phyloP scores from a whole-genome alignment of 2,888 invertebrate genomes.

The Alentia gelatinosa region DNA sequence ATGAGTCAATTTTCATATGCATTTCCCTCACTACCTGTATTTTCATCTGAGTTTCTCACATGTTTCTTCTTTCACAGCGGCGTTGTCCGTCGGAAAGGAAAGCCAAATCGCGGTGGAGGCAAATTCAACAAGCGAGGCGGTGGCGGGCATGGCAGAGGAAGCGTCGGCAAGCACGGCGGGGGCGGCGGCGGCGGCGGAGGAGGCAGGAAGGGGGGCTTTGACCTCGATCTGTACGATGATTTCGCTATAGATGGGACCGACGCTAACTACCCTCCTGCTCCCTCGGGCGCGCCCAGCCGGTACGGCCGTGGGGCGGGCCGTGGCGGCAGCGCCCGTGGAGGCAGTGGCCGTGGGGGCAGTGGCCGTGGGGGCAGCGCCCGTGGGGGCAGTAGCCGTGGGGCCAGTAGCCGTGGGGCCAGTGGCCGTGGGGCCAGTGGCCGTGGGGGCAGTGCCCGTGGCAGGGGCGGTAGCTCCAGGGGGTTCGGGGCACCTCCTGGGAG shows the following conservation, averaged over 20 bases:
- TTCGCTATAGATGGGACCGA: not conserved
- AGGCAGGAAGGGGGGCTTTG: not conserved
- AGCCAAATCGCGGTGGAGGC: constrained; percentile 73
- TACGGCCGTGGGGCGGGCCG: not conserved
- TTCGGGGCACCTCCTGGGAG: not conserved
- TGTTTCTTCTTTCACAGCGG: not conserved
- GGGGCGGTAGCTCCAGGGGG: not conserved
- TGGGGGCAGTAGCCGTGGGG: not conserved
- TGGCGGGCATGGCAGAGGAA: constrained; percentile 62
- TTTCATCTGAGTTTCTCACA: too few relatives aligned
- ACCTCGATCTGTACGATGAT: not conserved
- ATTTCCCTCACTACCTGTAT: too few relatives aligned
- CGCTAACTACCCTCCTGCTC: not conserved
- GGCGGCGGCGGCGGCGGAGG: constrained; percentile 24
- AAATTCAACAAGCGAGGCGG: constrained; percentile 60
- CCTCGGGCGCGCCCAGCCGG: not conserved
- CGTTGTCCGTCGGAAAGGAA: constrained; percentile 65
- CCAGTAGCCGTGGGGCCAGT: not conserved
- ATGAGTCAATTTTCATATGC: too few relatives aligned
- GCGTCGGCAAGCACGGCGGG: constrained; percentile 54
- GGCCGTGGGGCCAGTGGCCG: not conserved
- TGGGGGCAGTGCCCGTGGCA: not conserved
- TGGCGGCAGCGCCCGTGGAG: not conserved
- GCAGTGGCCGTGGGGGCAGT: not conserved
- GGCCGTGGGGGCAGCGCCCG: not conserved